Conservation (phyloP, 92 coral and sea anemone species). For the Epizoanthus illoricatus region DNA sequence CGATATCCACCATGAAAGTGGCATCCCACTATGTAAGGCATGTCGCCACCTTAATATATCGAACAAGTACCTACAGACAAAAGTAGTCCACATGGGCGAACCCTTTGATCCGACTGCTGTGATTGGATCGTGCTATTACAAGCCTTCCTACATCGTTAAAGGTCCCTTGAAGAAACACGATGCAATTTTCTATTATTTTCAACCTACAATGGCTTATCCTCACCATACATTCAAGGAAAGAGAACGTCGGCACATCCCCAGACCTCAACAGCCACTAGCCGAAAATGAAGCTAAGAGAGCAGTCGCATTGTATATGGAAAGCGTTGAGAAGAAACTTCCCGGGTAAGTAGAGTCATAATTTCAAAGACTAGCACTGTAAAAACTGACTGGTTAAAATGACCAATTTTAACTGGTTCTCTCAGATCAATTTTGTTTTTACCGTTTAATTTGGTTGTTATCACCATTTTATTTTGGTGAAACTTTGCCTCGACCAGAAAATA, state of each 20-base stretch:
- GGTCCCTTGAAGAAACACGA: background rate
- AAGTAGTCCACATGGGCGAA: background rate
- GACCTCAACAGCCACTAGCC: conserved; percentile 53
- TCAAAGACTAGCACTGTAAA: no score
- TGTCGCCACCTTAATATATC: background rate
- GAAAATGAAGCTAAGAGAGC: conserved; percentile 52
- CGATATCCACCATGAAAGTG: no score
- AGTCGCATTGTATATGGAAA: conserved; percentile 56
- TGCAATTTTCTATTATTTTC: background rate
- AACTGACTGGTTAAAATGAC: no score
- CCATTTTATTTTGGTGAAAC: no score
- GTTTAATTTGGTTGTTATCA: no score
- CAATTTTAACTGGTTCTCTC: no score
- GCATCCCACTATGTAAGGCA: background rate
- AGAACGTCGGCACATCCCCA: background rate
- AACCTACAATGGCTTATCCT: conserved; percentile 2
- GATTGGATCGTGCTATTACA: background rate
- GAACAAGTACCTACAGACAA: conserved; percentile 10
- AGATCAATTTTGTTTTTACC: no score
- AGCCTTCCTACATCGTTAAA: conserved; percentile 15
- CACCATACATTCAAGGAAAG: conserved; percentile 14
- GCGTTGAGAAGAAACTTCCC: conserved; percentile 51
- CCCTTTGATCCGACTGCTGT: background rate
- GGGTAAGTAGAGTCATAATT: conserved; percentile 52
- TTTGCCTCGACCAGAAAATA: no score